Base-by-base conservation (phyloP, 2,797 vertebrate genomes). In the Geotria australis region DNA sequence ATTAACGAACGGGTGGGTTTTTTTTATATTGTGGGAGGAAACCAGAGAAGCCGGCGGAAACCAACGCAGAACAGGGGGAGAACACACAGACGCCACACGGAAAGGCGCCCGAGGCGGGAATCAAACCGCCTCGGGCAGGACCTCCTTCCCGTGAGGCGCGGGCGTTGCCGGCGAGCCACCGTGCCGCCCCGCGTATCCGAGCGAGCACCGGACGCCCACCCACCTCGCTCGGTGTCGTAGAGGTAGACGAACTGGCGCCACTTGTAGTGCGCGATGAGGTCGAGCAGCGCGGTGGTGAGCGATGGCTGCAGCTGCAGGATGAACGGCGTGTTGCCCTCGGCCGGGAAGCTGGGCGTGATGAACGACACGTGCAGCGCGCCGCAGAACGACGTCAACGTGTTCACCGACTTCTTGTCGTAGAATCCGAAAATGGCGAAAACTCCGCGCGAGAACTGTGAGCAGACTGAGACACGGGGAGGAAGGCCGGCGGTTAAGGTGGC, bases 371-470 rank as follows among this genome's bases (percentile, higher is more conserved):
- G 89, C 70, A 98, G 77, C 57, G 89, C 89, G 64, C 89, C 83
- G 68, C 89, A 98, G 77, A 98, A 98, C 8, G 91, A 98, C 61
- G 91, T 98, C 79, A 98, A 76, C 59, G 91, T 98, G 64, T 98
- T 85, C 57, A 98, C 91, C 2, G 91, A 98, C 70, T 88, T 83
- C 75, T 98, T 98, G 70, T 98, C 89, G 38, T 98, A 98, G 60
- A 98, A 79, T 72, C 89, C 89, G 65, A 98, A 98, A 71, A 98
- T 98, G 73, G 91, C 85, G 62, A 98, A 98, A 65, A 98, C 89
- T 61, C 89, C 89, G 70, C 89, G 77, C 8, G 89, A 94, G 68
- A 95, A 98, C 73, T 98, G 91, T 61, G 91, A 98, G 75, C 91
- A 98, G 70, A 98, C 89, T 98, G 73, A 46, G 63, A 67, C 63